Base-by-base conservation (phyloP, 2,113 vertebrate genomes). In the Gallinago paraguaiae region DNA sequence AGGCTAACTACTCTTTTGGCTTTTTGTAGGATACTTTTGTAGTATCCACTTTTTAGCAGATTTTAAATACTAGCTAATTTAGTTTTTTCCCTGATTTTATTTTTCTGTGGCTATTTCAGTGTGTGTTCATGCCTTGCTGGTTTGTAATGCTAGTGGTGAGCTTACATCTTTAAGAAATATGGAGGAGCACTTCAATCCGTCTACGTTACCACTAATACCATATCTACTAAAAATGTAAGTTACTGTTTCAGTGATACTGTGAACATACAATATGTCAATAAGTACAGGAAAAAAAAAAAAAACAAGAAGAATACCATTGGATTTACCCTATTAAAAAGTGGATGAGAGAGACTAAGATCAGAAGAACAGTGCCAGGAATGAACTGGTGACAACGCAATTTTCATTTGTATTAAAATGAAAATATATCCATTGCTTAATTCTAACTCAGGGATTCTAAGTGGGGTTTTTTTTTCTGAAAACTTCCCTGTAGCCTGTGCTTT, bases 141-240 rank as follows among this genome's bases (percentile, higher is more conserved):
- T 98, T 37, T 97, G 98, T 65, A 98, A 98, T 28, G 98, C 98
- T 43, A 98, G 98, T 16, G 80, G 97, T 23, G 98, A 98, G 95
- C 96, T 98, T 51, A 97, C 96, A 16, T 92, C 94, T 43, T 86
- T 98, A 87, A 98, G 97, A 79, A 98, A 98, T 69, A 81, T 98
- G 86, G 97, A 97, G 68, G 98, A 98, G 85, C 84, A 98, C 92
- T 96, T 98, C 71, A 97, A 78, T 70, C 98, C 98, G 30, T 64
- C 96, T 24, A 93, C 96, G 0, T 85, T 98, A 39, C 98, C 98
- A 24, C 75, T 98, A 25, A 94, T 88, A n/a, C 98, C 96, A 0
- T 17, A 97, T 51, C 96, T 98, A 20, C 91, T 98, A 23, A 93
- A 96, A 72, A 97, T 91, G 98, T 98, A 96, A 98, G 98, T 91